phyloP scores from a whole-genome alignment of 2,113 vertebrate genomes.

The Oryctolagus cuniculus region mOryCun1.1 NC_091442.1:54601001-54601500 shows the following conservation, averaged over 20 bases:
- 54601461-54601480: too few relatives aligned
- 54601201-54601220: background rate
- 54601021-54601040: background rate
- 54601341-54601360: too few relatives aligned
- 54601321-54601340: too few relatives aligned
- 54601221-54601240: background rate
- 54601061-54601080: background rate
- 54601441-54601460: too few relatives aligned
- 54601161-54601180: background rate
- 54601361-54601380: too few relatives aligned
- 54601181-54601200: conserved; percentile 19
- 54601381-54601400: too few relatives aligned
- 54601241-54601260: background rate
- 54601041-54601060: background rate
- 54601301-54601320: too few relatives aligned
- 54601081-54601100: conserved; percentile 16
- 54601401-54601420: too few relatives aligned
- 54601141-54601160: background rate
- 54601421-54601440: too few relatives aligned
- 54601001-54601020: background rate
- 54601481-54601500: too few relatives aligned
- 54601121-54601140: background rate
- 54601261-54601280: conserved; percentile 17
- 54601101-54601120: conserved; percentile 23
- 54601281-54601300: background rate